Evolutionary conservation across 2,888 invertebrate genomes (phyloP), one percentile per base, ranked within the genome.

Genomic region (Neoascia interrupta): DNA sequence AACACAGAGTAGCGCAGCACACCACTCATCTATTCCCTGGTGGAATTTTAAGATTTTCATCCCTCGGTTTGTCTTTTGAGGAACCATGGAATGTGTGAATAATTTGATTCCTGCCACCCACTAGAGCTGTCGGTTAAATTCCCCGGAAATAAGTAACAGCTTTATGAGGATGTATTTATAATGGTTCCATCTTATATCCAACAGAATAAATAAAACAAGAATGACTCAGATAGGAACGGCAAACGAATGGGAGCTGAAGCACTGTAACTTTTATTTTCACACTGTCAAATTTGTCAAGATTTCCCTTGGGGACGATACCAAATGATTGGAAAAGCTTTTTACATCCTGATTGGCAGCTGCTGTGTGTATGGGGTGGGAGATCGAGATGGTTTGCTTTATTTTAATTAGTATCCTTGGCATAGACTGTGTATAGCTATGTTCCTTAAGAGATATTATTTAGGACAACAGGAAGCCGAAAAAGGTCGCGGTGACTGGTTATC

Each of bases 61-160:
- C 61, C 76, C 41, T 37, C 43, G 13, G 39, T 58, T 56, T 51
- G 58, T 70, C 37, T 45, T 43, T n/a, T 18, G 56, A 63, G 66
- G 21, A 10, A 10, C 15, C 18, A 16, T 4, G 21, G 41, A 43
- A 64, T 72, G 60, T 76, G 76, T 72, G 76, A 76, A 76, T 76
- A 76, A 72, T 76, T 60, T 64, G 53, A 76, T 76, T 76, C 53
- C 28, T 45, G n/a, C 61, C 61, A 75, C 56, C 68, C 58, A 41
- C 58, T 58, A 53, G 51, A 64, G 53, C 53, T 76, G 76, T 64
- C 72, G 45, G 72, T 72, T 76, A 72, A 76, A 76, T 72, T 76
- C 60, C 10, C 58, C 72, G 64, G 72, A 76, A 76, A 72, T 72
- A 72, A 76, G 76, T 76, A 64, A 72, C 64, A 72, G 64, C 64